phyloP scores from a whole-genome alignment of 2,113 vertebrate genomes.

The Lasiurus borealis region DNA sequence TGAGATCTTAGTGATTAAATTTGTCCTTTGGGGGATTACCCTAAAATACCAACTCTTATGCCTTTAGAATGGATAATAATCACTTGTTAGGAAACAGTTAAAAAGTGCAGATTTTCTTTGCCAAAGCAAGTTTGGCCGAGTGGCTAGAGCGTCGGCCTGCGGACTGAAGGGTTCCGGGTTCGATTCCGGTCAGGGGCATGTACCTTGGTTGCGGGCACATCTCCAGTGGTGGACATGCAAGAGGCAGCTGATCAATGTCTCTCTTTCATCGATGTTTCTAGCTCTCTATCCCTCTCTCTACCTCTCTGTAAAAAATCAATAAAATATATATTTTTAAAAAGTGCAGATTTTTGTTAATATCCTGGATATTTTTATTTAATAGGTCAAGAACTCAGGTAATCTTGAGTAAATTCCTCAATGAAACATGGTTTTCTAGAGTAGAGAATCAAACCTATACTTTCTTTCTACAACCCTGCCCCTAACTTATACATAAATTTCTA shows the following conservation, averaged over 20 bases:
- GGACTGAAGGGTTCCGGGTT: no score
- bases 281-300: no score
- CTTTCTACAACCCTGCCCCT: background rate
- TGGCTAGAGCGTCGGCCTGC: no score
- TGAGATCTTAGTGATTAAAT: background rate
- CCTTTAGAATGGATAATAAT: background rate
- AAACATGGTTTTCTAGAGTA: background rate
- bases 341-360: background rate
- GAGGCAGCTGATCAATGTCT: no score
- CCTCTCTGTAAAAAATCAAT: no score
- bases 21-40: background rate
- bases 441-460: background rate
- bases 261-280: no score
- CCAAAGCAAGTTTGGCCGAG: no score
- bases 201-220: no score
- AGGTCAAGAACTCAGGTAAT: background rate
- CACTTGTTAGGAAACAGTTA: background rate
- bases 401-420: background rate
- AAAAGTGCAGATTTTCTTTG: background rate
- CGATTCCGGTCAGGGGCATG: no score
- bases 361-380: background rate
- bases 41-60: background rate
- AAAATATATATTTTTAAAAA: no score
- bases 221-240: no score
- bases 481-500: background rate